Base-by-base conservation (phyloP, 2,888 invertebrate genomes). In the Campopleginae sp. region DNA sequence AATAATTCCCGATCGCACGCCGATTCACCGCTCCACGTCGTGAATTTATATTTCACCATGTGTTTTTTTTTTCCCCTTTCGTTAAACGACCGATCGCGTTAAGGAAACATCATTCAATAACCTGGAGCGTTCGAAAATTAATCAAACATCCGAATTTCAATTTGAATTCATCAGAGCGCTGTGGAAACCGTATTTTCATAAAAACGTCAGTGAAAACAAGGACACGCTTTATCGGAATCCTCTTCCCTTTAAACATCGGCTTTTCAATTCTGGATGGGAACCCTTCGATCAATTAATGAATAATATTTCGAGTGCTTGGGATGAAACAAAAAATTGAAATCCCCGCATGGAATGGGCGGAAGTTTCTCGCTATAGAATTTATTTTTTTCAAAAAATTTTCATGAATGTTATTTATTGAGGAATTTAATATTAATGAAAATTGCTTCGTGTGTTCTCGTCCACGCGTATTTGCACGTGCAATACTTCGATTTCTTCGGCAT, bases 1-100 rank as follows among this genome's bases (percentile, higher is more conserved):
- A 42, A 58, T 70, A 42, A 58, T 70, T 23, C 8, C 6, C 51
- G 44, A 58, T 77, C 23, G 31, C 63, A 19, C 31, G 19, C 14
- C 17, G 23, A 58, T 58, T 31, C 5, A 19, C 14, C 48, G n/a
- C 2, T 51, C 19, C 14, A 27, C 3, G 14, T 51, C 8, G 17
- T 10, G 33, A 48, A 51, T 48, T 48, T 48, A 48, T 33, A 48
- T 14, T 23, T 33, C 17, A 63, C n/a, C 27, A 58, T 23, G 27
- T 1, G 4, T 4, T 27, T 58, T 58, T 58, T 46, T 3, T 58
- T 58, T 58, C 7, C 5, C 14, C 27, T 5, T 61, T 61, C 31
- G 2, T 58, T 14, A 31, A 12, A 17, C 31, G 31, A 31, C 4
- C 61, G 23, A 58, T 23, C 23, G 23, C 12, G 27, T 23, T 58